These are phyloP conservation scores for Varanus salvator DNA, from an alignment of 2,113 vertebrate genomes.

Conservation along the genomic window DNA sequence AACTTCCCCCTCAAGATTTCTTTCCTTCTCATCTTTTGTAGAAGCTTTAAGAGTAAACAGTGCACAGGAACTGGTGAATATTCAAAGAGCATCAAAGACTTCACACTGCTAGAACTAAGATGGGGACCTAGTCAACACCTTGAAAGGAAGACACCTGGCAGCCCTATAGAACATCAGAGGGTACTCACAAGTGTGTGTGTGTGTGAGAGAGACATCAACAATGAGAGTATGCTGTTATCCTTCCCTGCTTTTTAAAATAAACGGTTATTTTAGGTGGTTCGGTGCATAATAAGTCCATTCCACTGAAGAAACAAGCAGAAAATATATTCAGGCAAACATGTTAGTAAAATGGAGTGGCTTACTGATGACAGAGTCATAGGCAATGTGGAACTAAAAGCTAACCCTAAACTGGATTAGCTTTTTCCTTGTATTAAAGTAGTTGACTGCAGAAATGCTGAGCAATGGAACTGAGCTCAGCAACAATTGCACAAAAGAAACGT, in stretches of 20 bases:
- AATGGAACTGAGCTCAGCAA: slow-evolving; percentile 32
- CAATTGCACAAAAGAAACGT: neutral
- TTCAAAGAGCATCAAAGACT: neutral
- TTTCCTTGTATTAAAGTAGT: slow-evolving; percentile 18
- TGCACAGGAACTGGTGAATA: no score
- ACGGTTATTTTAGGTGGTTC: neutral
- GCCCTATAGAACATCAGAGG: neutral
- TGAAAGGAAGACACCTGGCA: neutral
- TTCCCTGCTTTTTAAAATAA: neutral
- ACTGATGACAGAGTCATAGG: slow-evolving; percentile 19
- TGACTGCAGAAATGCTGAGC: slow-evolving; percentile 21
- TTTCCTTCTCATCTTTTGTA: neutral
- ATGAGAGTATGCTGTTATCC: neutral
- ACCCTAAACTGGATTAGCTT: neutral
- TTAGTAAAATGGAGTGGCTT: slow-evolving; percentile 35
- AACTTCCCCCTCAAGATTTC: neutral
- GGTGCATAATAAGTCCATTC: neutral
- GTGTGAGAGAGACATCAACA: no score
- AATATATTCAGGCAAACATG: slow-evolving; percentile 16
- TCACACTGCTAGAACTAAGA: neutral
- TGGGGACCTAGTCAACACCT: neutral
- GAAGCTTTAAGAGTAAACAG: no score
- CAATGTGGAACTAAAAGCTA: neutral
- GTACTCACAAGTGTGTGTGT: neutral
- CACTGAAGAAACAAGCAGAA: slow-evolving; percentile 1